Evolutionary conservation across 2,113 vertebrate species (phyloP), one percentile per base, ranked within the genome.

Genomic region (Sciurus niger): DNA sequence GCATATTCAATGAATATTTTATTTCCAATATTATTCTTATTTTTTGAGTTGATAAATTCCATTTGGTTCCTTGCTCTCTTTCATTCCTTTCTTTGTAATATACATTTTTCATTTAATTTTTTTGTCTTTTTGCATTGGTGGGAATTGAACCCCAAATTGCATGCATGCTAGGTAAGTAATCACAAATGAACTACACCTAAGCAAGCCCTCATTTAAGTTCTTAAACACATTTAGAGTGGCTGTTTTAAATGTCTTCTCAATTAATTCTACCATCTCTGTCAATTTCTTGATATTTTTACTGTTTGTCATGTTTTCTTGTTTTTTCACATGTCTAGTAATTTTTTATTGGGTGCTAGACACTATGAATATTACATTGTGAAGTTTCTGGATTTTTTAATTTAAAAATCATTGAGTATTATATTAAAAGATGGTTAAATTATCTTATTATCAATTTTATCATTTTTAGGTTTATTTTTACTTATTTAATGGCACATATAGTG

Each of bases 281-380:
- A 58, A 43, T 73, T 63, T 77, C 37, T 43, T 20, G 1, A 8
- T 82, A 18, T 68, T 32, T 85, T 55, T 4, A 28, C 25, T 89
- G 28, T 20, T 70, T 18, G 25, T 58, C 17, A 82, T 60, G 6
- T n/a, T 87, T 91, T 82, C 46, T 74, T 93, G 6, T 25, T 72
- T 88, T 32, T 88, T 95, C 28, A 72, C 1, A 84, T 96, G 34
- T 92, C 87, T 97, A 94, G 70, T 90, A 55, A 96, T 98, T 96
- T 96, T 96, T 97, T 85, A 84, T 67, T 94, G 40, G 17, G 77
- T 96, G 90, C 53, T 94, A 87, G 84, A 78, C 80, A 97, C 70
- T 88, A 80, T 84, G 88, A 90, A 51, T 72, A 34, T 65, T 58
- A 90, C 63, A 80, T 51, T 87, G 2, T 84, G 79, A 18, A n/a